These are phyloP conservation scores for Unio pictorum DNA, from an alignment of 2,888 invertebrate species.

Conservation along the genomic window DNA sequence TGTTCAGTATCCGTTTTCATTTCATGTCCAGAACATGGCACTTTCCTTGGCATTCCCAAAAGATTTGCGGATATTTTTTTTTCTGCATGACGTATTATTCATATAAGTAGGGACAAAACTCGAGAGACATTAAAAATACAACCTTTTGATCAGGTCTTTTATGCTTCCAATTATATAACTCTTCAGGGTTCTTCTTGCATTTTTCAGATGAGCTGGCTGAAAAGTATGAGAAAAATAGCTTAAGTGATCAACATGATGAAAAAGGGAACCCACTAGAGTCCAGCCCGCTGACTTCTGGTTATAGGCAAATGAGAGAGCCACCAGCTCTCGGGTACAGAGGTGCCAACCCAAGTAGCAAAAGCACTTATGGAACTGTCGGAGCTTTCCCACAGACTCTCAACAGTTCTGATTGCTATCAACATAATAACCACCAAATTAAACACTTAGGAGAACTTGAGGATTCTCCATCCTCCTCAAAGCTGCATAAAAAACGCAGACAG, in stretches of 20 bases:
- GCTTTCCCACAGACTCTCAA: not conserved
- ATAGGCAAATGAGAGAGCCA: constrained; percentile 56
- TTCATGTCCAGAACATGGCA: no score
- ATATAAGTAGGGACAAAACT: no score
- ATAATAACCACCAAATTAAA: not conserved
- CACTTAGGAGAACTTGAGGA: constrained; percentile 6
- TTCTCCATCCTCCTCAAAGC: constrained; percentile 5
- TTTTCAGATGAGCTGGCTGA: constrained; percentile 42
- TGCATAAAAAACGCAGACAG: constrained; percentile 22
- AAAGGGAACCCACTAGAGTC: constrained; percentile 57
- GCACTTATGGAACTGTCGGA: constrained; percentile 18
- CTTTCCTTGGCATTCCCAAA: no score
- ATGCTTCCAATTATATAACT: no score
- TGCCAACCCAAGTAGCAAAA: constrained; percentile 10
- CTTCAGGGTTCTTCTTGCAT: not conserved
- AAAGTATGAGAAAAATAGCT: constrained; percentile 10
- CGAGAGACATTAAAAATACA: no score
- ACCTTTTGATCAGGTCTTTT: no score
- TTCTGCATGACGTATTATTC: no score
- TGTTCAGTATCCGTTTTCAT: no score
- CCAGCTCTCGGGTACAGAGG: constrained; percentile 29
- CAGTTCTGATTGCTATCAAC: not conserved
- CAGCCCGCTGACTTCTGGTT: constrained; percentile 18
- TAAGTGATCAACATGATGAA: constrained; percentile 35
- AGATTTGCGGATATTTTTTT: no score